phyloP scores from a whole-genome alignment of 2,888 invertebrate species.

The Nemapogon koenigi region DNA sequence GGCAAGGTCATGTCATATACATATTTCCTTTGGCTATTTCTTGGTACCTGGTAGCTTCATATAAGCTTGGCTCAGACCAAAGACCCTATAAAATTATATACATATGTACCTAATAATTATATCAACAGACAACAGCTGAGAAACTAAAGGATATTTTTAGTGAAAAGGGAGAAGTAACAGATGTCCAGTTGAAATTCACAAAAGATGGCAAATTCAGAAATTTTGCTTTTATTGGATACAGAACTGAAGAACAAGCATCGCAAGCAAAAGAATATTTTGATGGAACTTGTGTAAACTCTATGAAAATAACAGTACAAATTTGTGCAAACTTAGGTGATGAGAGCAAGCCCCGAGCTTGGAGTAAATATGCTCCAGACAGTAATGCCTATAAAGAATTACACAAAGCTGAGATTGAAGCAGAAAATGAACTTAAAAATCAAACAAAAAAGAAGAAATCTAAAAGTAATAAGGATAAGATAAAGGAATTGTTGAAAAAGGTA shows the following conservation, averaged over 20 bases:
- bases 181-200: slow-evolving; percentile 92
- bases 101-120: no score
- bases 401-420: slow-evolving; percentile 32
- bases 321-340: slow-evolving; percentile 73
- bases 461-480: slow-evolving; percentile 63
- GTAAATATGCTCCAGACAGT: slow-evolving; percentile 86
- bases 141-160: slow-evolving; percentile 79
- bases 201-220: slow-evolving; percentile 90
- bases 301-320: slow-evolving; percentile 78
- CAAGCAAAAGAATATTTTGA: slow-evolving; percentile 81
- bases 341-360: slow-evolving; percentile 90
- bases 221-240: slow-evolving; percentile 93
- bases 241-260: slow-evolving; percentile 78
- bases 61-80: no score
- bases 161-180: slow-evolving; percentile 86
- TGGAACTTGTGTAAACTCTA: slow-evolving; percentile 84
- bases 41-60: no score
- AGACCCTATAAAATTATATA: no score
- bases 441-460: slow-evolving; percentile 25
- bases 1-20: no score
- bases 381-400: slow-evolving; percentile 66
- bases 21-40: no score
- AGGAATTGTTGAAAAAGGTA: slow-evolving; percentile 73
- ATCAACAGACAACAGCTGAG: slow-evolving; percentile 76
- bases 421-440: slow-evolving; percentile 30